Evolutionary conservation across 2,797 vertebrate genomes (phyloP), one percentile per base, ranked within the genome.

Genomic region (Bufotes viridis): DNA sequence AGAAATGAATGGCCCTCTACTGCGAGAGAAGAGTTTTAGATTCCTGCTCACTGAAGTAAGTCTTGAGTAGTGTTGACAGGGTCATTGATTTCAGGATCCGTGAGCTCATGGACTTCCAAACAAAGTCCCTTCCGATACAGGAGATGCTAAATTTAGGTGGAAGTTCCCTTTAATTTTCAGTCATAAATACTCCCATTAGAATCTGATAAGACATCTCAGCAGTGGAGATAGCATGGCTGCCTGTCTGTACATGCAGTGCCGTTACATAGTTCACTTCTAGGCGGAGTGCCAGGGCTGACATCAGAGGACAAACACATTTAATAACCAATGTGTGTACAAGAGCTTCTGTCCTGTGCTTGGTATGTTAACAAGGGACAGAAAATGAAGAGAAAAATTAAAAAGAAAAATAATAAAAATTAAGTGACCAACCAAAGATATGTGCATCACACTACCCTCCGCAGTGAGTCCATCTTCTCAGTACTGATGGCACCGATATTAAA

Each of bases 241-340:
- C 80, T 81, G 80, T 81, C 63, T 22, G 42, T 51, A 51, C 61
- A 51, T 10, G 61, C n/a, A n/a, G n/a, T n/a, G n/a, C n/a, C n/a
- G n/a, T n/a, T 6, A 29, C 58, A 18, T 22, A 65, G 58, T 18
- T 51, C 17, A 5, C 17, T 49, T n/a, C 34, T 34, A 34, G 78
- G 29, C 78, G 12, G n/a, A 34, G 12, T 6, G 78, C 78, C 78
- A 81, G 78, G 17, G 26, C 57, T 74, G 72, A 74, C 72, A 74
- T 42, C 78, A 81, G 78, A 49, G 22, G 49, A 76, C 74, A 53
- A 76, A 51, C 67, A 26, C n/a, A 24, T 69, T 1, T 24, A 12
- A 49, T 14, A 22, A 57, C 22, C 15, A 13, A 78, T 58, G 2
- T 18, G 53, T 10, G 58, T 7, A 79, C 76, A 79, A 26, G 53